Evolutionary conservation across 2,113 vertebrate genomes (phyloP), one percentile per base, ranked within the genome.

Genomic region (Paralichthys olivaceus): DNA sequence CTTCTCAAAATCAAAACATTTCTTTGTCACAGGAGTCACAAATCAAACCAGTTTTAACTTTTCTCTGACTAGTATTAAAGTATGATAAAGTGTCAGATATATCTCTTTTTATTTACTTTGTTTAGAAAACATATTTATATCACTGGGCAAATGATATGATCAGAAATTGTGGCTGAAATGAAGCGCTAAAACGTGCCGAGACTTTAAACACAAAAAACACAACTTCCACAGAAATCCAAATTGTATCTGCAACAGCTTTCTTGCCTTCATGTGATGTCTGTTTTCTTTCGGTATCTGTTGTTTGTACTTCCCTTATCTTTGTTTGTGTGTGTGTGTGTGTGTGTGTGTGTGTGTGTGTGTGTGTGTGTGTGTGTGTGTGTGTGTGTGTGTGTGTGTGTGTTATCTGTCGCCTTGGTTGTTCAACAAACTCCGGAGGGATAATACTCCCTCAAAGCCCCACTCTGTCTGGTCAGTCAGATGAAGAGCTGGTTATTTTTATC

Each of bases 401-500:
- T 86, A 79, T 89, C 80, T 91, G 86, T 92, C 83, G 88, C 79
- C 65, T 69, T 82, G 61, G 77, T 77, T 88, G 84, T 85, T 89
- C 75, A 86, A 80, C 87, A 84, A 84, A 88, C 86, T 88, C 79
- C 75, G 85, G 74, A 74, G 87, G 90, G 90, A 93, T 93, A 93
- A 93, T 90, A 84, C 90, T 89, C 89, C 91, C 83, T 77, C 84
- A 85, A 88, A 93, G 87, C 80, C 88, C 88, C 85, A 73, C 84
- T 87, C 81, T 89, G 90, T 90, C 92, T 91, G 87, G 86, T 80
- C 81, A 87, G 90, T 89, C 79, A 65, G 84, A 89, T 76, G 76
- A 73, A 82, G 86, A 69, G 90, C 72, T 83, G 81, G 89, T 91
- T 93, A 93, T 94, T 93, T 94, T 93, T 93, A 93, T 90, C 89